Base-by-base conservation (phyloP, 2,797 vertebrate species). In the Gymnothorax javanicus region DNA sequence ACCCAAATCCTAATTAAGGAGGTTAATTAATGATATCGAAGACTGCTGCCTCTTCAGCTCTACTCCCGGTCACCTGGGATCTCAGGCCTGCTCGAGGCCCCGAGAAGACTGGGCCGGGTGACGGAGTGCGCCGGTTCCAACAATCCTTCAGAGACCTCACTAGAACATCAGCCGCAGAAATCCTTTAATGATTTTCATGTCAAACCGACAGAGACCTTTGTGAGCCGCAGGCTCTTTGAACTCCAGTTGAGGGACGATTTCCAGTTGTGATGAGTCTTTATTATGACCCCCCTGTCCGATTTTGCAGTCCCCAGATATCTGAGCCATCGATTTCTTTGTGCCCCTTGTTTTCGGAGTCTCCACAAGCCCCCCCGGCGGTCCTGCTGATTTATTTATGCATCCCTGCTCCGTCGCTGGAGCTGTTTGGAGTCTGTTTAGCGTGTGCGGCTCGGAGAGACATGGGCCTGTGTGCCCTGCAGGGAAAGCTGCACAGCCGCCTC, bases 11-110 rank as follows among this genome's bases (percentile, higher is more conserved):
- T 89, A 82, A 89, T 91, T 87, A 91, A 93, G 91, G 85, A 83
- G 84, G 62, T 87, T 90, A 90, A 93, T 94, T 93, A 93, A 92
- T 91, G 85, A 86, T 58, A 89, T 86, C 85, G 84, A 87, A 89
- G 89, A 91, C 91, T 90, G 88, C 90, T 81, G 82, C 82, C 84
- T 83, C 87, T 56, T 83, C 11, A 33, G 89, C 87, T 89, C 79
- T 88, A 82, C 85, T 84, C 83, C 85, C 85, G 84, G 87, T 89
- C 77, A 88, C 88, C 88, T 90, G 89, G 88, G 91, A 15, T 81
- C 43, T 25, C 12, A 17, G 82, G 11, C 62, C 84, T 62, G 59
- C 57, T 50, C 20, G 52, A 11, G 57, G 43, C 8, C 50, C 43
- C 17, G 6, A 43, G 43, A n/a, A 33, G 8, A 58, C 82, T 87